A percentile compares a stretch with the other conserved stretches of the same genome.
phyloP scores from a whole-genome alignment of 2,797 vertebrate species.

The Echeneis naucrates region DNA sequence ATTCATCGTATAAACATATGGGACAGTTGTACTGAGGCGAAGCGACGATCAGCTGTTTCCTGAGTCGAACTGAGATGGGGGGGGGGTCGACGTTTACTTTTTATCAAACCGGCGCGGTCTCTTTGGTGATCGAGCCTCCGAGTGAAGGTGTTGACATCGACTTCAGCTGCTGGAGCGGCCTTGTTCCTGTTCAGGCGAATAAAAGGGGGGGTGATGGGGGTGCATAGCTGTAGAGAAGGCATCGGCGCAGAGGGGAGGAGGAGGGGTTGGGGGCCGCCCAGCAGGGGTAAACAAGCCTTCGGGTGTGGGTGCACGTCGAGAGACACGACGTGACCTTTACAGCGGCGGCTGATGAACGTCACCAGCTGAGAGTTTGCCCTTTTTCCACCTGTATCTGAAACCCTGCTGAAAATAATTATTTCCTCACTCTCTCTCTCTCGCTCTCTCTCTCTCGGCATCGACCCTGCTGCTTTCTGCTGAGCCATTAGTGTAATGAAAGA shows the following conservation, averaged over 20 bases:
- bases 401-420: constrained; percentile 64
- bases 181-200: constrained; percentile 43
- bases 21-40: too few species aligned
- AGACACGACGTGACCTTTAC: constrained; percentile 80
- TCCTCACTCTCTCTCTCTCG: neutral
- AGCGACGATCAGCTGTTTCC: constrained; percentile 20
- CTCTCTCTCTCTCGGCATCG: neutral
- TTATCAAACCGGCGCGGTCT: constrained; percentile 12
- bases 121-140: constrained; percentile 26
- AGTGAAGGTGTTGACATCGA: constrained; percentile 23
- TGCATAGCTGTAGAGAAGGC: neutral
- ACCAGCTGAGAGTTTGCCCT: constrained; percentile 81
- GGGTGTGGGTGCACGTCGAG: constrained; percentile 63
- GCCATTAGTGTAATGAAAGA: constrained; percentile 68
- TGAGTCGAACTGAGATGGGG: neutral
- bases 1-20: constrained; percentile 56
- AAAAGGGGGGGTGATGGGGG: constrained; percentile 24
- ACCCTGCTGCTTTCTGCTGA: constrained; percentile 29
- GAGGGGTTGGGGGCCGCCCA: constrained; percentile 40
- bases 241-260: neutral
- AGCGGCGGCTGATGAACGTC: constrained; percentile 76
- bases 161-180: constrained; percentile 3
- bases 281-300: constrained; percentile 66
- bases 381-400: constrained; percentile 77
- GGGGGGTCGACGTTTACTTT: constrained; percentile 14